Evolutionary conservation across 2,888 invertebrate genomes (phyloP), one percentile per base, ranked within the genome.

Genomic region (Phortica okadai): DNA sequence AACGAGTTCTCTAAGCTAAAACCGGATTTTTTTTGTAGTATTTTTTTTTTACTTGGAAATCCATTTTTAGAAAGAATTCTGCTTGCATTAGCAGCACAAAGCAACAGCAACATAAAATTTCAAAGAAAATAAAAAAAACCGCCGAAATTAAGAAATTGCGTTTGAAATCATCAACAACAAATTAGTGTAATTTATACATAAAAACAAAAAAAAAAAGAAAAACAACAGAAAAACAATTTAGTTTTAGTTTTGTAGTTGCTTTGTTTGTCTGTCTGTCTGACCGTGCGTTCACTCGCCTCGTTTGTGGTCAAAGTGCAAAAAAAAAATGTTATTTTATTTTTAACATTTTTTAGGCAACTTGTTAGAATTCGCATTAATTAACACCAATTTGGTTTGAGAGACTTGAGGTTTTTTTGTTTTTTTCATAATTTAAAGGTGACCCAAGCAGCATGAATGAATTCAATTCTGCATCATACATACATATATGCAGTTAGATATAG

Each of bases 41-140:
- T 33, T 33, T 33, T 33, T 76, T 70, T 77, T 77, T 81, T 88
- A 88, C 89, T 87, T 87, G 87, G 85, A 85, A 87, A 82, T 80
- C 75, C 78, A 74, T 81, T 80, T 75, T 82, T 74, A 75, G 64
- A 80, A 74, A 79, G 79, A 82, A 84, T 75, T 82, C 84, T 87
- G 84, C 82, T 87, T 56, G 56, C 56, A 56, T 56, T 16, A 56
- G n/a, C 6, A 74, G 79, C 67, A 74, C 45, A 73, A 50, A 59
- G 21, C 10, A 76, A 58, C 72, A 66, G 42, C 14, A 64, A 56
- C 73, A 25, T n/a, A 72, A 72, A 62, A 76, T 74, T 73, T 11
- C 56, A 56, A 56, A 56, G 7, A 16, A 16, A 11, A 56, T 59
- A 50, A 74, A 79, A 59, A 70, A 74, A 77, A 73, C 54, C 1